A percentile compares a stretch with the other conserved stretches of the same genome.
Conservation (phyloP, 2,888 invertebrate species). For the Choristoneura rosaceana region DNA sequence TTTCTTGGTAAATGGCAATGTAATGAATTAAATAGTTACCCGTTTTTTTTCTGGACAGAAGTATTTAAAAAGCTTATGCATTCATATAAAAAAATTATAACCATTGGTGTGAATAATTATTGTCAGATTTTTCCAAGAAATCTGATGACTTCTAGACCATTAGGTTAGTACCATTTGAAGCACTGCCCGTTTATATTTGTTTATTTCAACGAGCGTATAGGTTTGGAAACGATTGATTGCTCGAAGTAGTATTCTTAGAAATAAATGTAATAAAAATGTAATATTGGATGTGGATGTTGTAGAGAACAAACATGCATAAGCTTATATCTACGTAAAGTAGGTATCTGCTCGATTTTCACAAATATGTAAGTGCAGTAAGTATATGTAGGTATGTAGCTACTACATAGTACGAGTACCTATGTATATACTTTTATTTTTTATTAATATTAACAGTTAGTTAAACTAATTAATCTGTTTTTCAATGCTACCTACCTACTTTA, state of each 20-base stretch:
- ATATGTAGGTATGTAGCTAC: too few relatives aligned
- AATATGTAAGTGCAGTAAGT: too few relatives aligned
- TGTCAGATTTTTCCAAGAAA: neutral
- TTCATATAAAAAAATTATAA: neutral
- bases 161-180: neutral
- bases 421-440: too few relatives aligned
- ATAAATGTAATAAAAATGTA: neutral
- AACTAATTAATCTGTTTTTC: too few relatives aligned
- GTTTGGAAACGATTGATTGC: neutral
- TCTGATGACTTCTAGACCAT: too few relatives aligned
- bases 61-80: neutral
- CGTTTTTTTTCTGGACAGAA: neutral
- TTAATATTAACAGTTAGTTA: too few relatives aligned
- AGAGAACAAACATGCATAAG: neutral
- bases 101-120: neutral
- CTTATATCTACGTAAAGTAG: neutral
- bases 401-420: too few relatives aligned
- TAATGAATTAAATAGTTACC: neutral
- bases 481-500: too few relatives aligned
- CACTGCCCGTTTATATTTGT: neutral
- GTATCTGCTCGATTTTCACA: too few relatives aligned
- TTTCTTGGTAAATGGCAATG: neutral
- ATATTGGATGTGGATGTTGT: neutral
- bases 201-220: neutral
- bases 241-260: neutral